Evolutionary conservation across 2,888 invertebrate genomes (phyloP), one percentile per base, ranked within the genome.

Genomic region (Drosophila flavopinicola): DNA sequence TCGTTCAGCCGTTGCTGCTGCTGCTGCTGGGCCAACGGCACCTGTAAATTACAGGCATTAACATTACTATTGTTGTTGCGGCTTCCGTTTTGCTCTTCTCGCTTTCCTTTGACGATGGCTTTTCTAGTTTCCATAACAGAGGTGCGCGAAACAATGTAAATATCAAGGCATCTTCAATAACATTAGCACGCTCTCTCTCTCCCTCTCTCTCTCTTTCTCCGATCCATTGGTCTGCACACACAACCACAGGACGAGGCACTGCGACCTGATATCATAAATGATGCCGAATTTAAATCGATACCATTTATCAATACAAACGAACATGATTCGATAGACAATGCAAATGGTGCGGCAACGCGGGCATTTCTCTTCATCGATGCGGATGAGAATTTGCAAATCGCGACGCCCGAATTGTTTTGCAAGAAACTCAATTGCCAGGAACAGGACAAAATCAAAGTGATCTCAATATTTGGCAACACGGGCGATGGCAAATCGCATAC

Each of bases 401-500:
- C 92, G 4, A 92, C 91, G 32, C 91, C 92, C 1, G 93, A 93
- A 64, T 38, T 87, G 89, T 93, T 79, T 93, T 94, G 87, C 85
- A 89, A 87, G 65, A 87, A 85, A 66, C 70, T 89, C 1, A 75
- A 75, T 27, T 90, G 90, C 51, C 74, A 76, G 6, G 91, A 92
- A 37, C 91, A 90, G 39, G 90, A 92, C 24, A 94, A 93, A 89
- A 93, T 96, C 10, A 96, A 96, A 91, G 96, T 96, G 11, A 93
- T 96, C 0, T 95, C 96, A 9, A 95, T 96, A 84, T 95, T 96
- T 91, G 96, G 96, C 2, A 96, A 96, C 85, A 95, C 95, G 0
- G 96, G 96, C 0, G 96, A 96, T 91, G 96, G 96, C 1, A 96
- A 96, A 90, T 96, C 96, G 2, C 93, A 94, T 84, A 95, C 95